Evolutionary conservation across 2,113 vertebrate species (phyloP).

Genomic region (Hemicordylus capensis): DNA sequence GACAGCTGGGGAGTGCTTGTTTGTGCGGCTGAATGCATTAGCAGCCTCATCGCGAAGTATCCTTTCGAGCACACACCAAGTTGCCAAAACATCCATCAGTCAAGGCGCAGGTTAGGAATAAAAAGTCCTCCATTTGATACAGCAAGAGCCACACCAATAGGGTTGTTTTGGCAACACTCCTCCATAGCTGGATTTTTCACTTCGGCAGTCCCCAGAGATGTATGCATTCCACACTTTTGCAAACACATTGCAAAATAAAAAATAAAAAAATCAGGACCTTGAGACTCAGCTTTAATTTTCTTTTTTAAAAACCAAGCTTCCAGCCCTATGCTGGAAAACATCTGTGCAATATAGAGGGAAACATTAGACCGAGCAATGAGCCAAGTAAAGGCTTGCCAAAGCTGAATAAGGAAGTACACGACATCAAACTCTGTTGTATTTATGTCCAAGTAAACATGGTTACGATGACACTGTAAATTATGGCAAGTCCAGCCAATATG

Average conservation of each 20-base stretch:
- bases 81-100: background rate
- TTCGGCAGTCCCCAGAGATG: background rate
- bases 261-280: background rate
- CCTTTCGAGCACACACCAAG: background rate
- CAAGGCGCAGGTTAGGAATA: background rate
- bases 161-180: background rate
- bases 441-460: too few relatives aligned
- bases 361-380: too few relatives aligned
- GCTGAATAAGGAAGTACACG: too few relatives aligned
- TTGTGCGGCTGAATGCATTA: slow-evolving; percentile 9
- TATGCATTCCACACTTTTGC: background rate
- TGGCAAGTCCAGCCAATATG: too few relatives aligned
- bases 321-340: too few relatives aligned
- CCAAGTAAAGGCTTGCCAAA: too few relatives aligned
- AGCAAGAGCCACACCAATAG: fast-evolving
- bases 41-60: background rate
- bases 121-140: background rate
- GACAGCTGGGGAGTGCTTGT: background rate
- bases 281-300: background rate
- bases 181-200: too few relatives aligned
- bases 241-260: background rate
- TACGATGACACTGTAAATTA: too few relatives aligned
- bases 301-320: background rate
- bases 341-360: too few relatives aligned
- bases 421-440: too few relatives aligned